phyloP scores from a whole-genome alignment of 2,113 vertebrate species.

The Tympanuchus pallidicinctus region DNA sequence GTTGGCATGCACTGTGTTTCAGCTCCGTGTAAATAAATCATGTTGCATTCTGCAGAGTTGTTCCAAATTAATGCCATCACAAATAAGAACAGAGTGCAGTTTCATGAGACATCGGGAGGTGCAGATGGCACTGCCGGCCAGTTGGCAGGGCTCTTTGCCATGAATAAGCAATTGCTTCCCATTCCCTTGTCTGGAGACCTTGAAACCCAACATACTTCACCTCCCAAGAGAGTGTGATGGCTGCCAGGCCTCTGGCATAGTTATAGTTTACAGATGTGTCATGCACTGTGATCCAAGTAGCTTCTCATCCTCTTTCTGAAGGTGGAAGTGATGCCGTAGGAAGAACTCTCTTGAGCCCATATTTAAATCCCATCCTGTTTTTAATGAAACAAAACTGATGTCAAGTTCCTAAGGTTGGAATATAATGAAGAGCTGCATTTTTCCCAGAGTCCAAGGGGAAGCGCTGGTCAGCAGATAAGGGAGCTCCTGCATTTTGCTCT shows the following conservation, averaged over 20 bases:
- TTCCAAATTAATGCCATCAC: conserved; percentile 2
- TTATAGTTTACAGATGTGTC: not conserved
- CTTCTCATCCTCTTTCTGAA: not conserved
- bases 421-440: not conserved
- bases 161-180: not conserved
- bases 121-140: not conserved
- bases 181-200: not conserved
- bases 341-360: conserved; percentile 12
- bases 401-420: not conserved
- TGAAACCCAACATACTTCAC: not conserved
- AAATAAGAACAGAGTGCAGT: not conserved
- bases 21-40: conserved; percentile 31
- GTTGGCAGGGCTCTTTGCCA: not conserved
- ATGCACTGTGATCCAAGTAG: not conserved
- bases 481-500: not conserved
- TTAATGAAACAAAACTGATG: not conserved
- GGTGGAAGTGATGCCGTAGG: not conserved
- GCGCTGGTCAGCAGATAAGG: not conserved
- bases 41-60: not conserved
- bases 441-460: not conserved
- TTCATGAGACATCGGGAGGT: not conserved
- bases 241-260: not conserved
- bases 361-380: conserved; percentile 35
- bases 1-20: fast-evolving
- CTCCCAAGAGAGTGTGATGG: not conserved